Percentiles rank a stretch among this genome's conserved stretches.
phyloP scores from a whole-genome alignment of 2,797 vertebrate genomes.

The Sus cebifrons region DNA sequence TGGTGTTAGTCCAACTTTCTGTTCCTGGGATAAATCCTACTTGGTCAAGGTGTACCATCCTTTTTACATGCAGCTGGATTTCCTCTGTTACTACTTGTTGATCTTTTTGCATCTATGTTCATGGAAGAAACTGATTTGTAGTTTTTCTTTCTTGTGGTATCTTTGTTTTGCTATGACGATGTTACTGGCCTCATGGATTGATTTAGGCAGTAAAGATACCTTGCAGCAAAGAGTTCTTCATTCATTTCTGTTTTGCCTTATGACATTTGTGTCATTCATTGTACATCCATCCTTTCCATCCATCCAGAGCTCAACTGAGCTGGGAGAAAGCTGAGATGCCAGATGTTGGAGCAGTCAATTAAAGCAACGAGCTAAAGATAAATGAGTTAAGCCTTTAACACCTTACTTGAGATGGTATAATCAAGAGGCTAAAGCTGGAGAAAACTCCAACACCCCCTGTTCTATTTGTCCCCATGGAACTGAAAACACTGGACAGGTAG shows the following conservation, averaged over 20 bases:
- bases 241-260: too few species aligned
- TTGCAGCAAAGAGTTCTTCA: too few species aligned
- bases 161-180: neutral
- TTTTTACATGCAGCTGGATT: neutral
- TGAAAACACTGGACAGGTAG: neutral
- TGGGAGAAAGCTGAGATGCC: neutral
- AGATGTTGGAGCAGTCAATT: neutral
- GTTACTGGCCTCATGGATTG: neutral
- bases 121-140: neutral
- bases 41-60: neutral
- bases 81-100: neutral
- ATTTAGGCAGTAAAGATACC: neutral
- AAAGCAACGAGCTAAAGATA: slow-evolving; percentile 12
- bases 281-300: too few species aligned
- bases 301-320: neutral
- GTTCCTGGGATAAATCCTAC: neutral
- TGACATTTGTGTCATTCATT: neutral
- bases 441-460: neutral
- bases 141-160: neutral
- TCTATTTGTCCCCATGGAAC: neutral
- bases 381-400: neutral
- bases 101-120: neutral
- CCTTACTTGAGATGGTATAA: neutral
- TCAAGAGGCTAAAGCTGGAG: neutral
- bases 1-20: neutral